phyloP scores from a whole-genome alignment of 2,888 invertebrate species.

The Phytoseiulus persimilis region DNA sequence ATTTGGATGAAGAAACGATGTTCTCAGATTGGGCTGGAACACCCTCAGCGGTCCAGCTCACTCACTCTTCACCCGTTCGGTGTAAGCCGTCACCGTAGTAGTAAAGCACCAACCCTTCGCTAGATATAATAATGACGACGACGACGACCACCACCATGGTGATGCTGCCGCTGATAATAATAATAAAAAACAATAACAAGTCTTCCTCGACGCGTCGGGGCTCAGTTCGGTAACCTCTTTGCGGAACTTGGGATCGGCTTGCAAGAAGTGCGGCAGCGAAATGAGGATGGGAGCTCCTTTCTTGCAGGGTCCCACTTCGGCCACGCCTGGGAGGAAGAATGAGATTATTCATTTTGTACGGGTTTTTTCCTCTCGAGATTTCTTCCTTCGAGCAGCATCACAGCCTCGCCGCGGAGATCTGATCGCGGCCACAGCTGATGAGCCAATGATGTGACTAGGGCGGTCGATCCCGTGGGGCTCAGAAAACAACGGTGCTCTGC shows the following conservation, averaged over 20 bases:
- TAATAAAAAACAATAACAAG: neutral
- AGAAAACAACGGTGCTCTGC: too few species aligned
- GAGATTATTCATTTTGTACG: too few species aligned
- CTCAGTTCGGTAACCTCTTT: neutral
- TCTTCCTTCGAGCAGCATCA: too few species aligned
- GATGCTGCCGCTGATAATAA: neutral
- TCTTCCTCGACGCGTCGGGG: neutral
- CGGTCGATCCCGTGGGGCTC: too few species aligned
- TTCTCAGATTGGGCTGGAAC: too few species aligned
- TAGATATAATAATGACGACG: neutral
- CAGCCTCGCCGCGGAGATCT: too few species aligned
- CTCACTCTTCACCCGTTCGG: neutral
- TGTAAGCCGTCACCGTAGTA: neutral
- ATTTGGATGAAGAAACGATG: too few species aligned
- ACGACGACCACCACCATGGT: neutral
- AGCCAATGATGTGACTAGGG: too few species aligned
- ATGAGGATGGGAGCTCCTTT: neutral
- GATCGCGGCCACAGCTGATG: too few species aligned
- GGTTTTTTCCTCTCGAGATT: too few species aligned
- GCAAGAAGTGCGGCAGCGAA: neutral
- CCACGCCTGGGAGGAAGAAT: neutral
- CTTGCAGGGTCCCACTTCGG: conserved; percentile 17
- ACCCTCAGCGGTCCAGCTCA: neutral
- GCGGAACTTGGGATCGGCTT: neutral
- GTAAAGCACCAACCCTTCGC: neutral